phyloP scores from a whole-genome alignment of 2,888 invertebrate genomes.

The Pseudococcus longispinus region DNA sequence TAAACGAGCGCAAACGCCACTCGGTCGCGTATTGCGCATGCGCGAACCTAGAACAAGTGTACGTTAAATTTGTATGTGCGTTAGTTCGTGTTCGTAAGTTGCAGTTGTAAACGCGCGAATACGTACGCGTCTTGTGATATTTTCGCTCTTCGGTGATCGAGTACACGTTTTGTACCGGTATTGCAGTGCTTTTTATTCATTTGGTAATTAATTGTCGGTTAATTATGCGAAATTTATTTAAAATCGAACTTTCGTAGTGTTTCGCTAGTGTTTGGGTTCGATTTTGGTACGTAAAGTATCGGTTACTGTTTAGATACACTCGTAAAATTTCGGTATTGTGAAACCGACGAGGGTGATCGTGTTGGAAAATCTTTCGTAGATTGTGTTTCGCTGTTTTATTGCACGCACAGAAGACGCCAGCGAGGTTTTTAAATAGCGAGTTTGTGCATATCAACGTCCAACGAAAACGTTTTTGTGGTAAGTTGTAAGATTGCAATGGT shows the following conservation, averaged over 20 bases:
- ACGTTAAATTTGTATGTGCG: neutral
- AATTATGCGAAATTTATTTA: too few species aligned
- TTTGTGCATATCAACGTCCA: neutral
- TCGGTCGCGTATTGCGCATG: neutral
- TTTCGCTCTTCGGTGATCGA: neutral
- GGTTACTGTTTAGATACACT: too few species aligned
- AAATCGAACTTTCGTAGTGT: too few species aligned
- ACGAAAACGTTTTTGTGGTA: neutral
- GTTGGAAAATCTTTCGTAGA: neutral
- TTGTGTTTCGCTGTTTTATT: neutral
- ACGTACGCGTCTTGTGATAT: neutral
- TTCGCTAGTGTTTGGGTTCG: too few species aligned
- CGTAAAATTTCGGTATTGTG: neutral
- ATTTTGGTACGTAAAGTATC: too few species aligned
- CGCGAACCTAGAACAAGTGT: neutral
- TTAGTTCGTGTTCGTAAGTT: slow-evolving; percentile 7
- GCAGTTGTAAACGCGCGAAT: neutral
- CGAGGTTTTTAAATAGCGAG: neutral
- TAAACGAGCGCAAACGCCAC: neutral
- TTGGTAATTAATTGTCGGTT: too few species aligned
- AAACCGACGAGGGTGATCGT: neutral
- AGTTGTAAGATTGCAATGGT: neutral
- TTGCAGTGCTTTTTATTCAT: neutral
- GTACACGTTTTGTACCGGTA: slow-evolving; percentile 19
- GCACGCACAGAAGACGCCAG: neutral